Percentiles rank a stretch among this genome's conserved stretches.
These are phyloP conservation scores for Pollenia amentaria DNA, from an alignment of 2,888 invertebrate genomes.

Conservation along the genomic window DNA sequence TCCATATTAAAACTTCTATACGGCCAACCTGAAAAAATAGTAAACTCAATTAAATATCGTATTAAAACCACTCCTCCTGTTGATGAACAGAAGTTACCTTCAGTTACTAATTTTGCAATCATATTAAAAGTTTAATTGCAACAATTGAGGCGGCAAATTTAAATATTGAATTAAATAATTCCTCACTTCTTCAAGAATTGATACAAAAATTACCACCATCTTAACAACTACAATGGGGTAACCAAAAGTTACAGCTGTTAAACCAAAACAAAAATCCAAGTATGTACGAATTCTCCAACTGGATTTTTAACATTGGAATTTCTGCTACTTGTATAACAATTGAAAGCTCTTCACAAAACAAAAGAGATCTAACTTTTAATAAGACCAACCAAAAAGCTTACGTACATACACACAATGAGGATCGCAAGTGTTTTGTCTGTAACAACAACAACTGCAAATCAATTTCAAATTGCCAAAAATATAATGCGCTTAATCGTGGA, in stretches of 20 bases:
- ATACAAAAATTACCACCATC: slow-evolving; percentile 31
- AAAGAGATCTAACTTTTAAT: neutral
- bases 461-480: slow-evolving; percentile 44
- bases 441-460: slow-evolving; percentile 36
- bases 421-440: slow-evolving; percentile 30
- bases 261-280: slow-evolving; percentile 28
- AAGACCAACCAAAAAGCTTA: too few relatives aligned
- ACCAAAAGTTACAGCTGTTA: slow-evolving; percentile 31
- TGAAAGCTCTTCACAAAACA: neutral
- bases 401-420: slow-evolving; percentile 18
- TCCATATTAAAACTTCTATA: slow-evolving; percentile 7
- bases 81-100: slow-evolving; percentile 38
- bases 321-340: slow-evolving; percentile 22
- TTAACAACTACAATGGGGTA: slow-evolving; percentile 38
- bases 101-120: slow-evolving; percentile 33
- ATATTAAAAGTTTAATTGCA: slow-evolving; percentile 33
- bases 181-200: slow-evolving; percentile 42
- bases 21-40: slow-evolving; percentile 49
- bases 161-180: slow-evolving; percentile 31
- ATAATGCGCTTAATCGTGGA: slow-evolving; percentile 19
- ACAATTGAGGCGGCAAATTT: slow-evolving; percentile 36
- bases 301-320: slow-evolving; percentile 30
- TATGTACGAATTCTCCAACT: slow-evolving; percentile 24
- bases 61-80: slow-evolving; percentile 17
- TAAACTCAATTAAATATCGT: slow-evolving; percentile 31